Conservation (phyloP, 2,888 invertebrate genomes). For the Orgyia antiqua region DNA sequence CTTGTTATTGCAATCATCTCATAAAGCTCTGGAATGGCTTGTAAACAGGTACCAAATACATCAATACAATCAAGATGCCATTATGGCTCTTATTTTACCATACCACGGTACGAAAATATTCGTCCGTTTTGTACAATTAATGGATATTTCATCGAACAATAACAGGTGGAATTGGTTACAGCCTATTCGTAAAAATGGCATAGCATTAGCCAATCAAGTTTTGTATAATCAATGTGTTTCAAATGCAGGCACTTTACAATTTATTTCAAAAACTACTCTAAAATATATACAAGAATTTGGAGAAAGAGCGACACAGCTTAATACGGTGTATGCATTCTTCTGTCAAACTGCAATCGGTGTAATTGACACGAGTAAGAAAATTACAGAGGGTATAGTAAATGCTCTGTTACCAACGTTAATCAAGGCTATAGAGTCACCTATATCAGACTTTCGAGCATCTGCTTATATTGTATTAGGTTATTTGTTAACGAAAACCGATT, state of each 20-base stretch:
- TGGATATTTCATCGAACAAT: constrained; percentile 79
- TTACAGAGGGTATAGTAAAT: constrained; percentile 82
- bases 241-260: constrained; percentile 50
- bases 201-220: constrained; percentile 83
- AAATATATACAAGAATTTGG: constrained; percentile 78
- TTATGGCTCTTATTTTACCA: constrained; percentile 90
- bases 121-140: constrained; percentile 86
- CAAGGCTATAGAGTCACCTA: constrained; percentile 82
- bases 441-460: constrained; percentile 84
- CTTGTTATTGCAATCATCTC: constrained; percentile 87
- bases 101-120: constrained; percentile 96
- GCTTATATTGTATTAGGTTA: constrained; percentile 86
- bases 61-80: constrained; percentile 89
- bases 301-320: constrained; percentile 78
- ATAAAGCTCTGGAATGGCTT: constrained; percentile 97
- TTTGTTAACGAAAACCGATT: constrained; percentile 80
- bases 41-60: constrained; percentile 93
- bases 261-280: constrained; percentile 45
- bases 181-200: constrained; percentile 84
- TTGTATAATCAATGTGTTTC: constrained; percentile 85
- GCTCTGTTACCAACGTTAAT: constrained; percentile 84
- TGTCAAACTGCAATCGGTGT: constrained; percentile 86
- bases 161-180: constrained; percentile 88
- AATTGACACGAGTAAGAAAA: constrained; percentile 73
- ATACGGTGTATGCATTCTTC: constrained; percentile 88